Percentiles rank a stretch among this genome's conserved stretches.
phyloP scores from a whole-genome alignment of 2,113 vertebrate genomes.

The Crotalus helleri region DNA sequence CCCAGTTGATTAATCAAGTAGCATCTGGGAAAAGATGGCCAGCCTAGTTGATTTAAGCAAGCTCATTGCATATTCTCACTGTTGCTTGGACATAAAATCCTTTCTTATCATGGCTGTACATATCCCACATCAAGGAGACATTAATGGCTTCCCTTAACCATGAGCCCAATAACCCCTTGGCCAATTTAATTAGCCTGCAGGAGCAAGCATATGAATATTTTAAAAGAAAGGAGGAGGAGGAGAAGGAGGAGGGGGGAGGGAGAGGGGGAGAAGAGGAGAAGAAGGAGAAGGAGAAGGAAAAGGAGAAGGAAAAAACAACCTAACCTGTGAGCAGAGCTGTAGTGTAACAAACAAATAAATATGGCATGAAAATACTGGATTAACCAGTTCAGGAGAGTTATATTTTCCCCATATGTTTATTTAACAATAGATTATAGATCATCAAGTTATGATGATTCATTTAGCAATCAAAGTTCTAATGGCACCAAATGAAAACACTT shows the following conservation, averaged over 20 bases:
- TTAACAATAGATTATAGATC: background rate
- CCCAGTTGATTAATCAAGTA: background rate
- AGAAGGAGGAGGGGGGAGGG: no score
- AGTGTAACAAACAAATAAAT: background rate
- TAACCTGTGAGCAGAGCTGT: background rate
- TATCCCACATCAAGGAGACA: background rate
- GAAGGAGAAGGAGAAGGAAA: no score
- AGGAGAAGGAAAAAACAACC: no score
- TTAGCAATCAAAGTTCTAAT: background rate
- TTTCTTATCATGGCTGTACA: background rate
- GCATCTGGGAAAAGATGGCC: background rate
- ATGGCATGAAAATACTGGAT: background rate
- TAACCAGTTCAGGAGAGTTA: background rate
- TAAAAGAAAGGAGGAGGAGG: background rate
- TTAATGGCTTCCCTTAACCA: background rate
- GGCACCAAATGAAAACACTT: background rate
- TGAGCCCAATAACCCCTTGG: background rate
- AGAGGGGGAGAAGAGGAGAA: no score
- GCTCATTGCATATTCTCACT: background rate
- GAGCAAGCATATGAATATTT: background rate
- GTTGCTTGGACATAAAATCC: background rate
- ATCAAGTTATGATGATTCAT: background rate
- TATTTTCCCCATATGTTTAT: background rate
- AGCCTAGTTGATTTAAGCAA: background rate
- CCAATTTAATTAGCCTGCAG: background rate